A percentile compares a stretch with the other conserved stretches of the same genome.
Conservation (phyloP, 35 echinoderm and acorn worm species). For the Amphiura filiformis region DNA sequence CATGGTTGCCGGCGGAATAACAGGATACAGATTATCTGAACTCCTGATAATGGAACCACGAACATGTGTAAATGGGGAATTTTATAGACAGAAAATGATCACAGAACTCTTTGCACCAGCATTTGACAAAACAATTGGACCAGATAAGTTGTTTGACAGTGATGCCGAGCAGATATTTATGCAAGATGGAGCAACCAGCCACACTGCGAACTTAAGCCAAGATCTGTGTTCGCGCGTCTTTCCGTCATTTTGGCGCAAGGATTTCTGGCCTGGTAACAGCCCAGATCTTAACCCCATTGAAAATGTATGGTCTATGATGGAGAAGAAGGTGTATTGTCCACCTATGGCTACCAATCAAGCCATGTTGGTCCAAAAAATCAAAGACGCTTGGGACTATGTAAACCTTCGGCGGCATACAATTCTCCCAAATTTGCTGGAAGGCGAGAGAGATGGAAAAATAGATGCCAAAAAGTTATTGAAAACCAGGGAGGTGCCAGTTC, state of each 20-base stretch:
- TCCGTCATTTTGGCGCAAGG: slow-evolving; percentile 45
- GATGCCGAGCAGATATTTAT: slow-evolving; percentile 26
- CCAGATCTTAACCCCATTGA: slow-evolving; percentile 48
- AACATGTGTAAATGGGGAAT: slow-evolving; percentile 49
- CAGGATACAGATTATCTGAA: slow-evolving; percentile 46
- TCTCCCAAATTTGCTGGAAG: slow-evolving; percentile 64
- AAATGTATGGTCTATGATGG: slow-evolving; percentile 48
- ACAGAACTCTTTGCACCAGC: slow-evolving; percentile 49
- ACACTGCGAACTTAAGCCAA: slow-evolving; percentile 31
- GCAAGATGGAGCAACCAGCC: slow-evolving; percentile 45
- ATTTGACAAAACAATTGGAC: slow-evolving; percentile 42
- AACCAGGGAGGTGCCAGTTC: slow-evolving; percentile 44
- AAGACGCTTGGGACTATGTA: slow-evolving; percentile 49
- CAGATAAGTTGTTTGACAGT: slow-evolving; percentile 42
- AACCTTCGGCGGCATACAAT: slow-evolving; percentile 39
- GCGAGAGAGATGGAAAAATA: slow-evolving; percentile 34
- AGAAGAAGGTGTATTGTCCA: slow-evolving; percentile 38
- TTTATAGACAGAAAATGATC: slow-evolving; percentile 51
- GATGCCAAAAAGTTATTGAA: slow-evolving; percentile 51
- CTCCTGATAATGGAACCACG: slow-evolving; percentile 54
- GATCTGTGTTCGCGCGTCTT: slow-evolving; percentile 28
- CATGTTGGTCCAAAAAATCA: slow-evolving; percentile 35
- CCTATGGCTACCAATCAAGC: slow-evolving; percentile 44
- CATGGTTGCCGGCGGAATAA: slow-evolving; percentile 44
- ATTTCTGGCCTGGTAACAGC: slow-evolving; percentile 50